A percentile compares a stretch with the other conserved stretches of the same genome.
These are phyloP conservation scores for Elgaria multicarinata DNA, from an alignment of 2,113 vertebrate species.

Conservation along the genomic window DNA sequence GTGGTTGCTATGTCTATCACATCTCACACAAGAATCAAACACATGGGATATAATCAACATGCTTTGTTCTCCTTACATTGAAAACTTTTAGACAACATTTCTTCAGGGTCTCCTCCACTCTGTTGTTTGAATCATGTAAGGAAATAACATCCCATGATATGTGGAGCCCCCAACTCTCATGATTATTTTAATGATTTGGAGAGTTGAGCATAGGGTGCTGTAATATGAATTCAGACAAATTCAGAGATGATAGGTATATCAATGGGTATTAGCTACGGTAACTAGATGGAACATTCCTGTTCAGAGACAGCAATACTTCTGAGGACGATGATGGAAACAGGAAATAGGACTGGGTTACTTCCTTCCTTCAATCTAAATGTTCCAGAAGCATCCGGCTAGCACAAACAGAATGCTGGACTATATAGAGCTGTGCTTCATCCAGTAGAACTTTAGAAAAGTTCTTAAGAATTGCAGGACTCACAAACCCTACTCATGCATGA, in stretches of 20 bases:
- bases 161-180: slow-evolving; percentile 8
- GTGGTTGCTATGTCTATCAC: slow-evolving; percentile 5
- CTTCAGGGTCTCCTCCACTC: slow-evolving; percentile 44
- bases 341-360: background rate
- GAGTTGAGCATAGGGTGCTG: background rate
- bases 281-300: background rate
- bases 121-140: slow-evolving; percentile 45
- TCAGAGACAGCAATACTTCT: background rate
- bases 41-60: background rate
- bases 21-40: background rate
- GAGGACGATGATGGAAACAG: slow-evolving; percentile 2
- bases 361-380: background rate
- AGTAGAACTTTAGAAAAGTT: background rate
- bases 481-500: background rate
- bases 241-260: background rate
- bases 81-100: slow-evolving; percentile 32
- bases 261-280: background rate
- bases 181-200: slow-evolving; percentile 38
- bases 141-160: background rate
- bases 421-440: background rate
- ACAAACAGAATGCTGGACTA: background rate
- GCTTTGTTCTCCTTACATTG: slow-evolving; percentile 54
- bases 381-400: background rate
- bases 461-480: background rate
- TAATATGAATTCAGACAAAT: background rate